These are phyloP conservation scores for Ganaspis sp. DNA, from an alignment of 1,140 invertebrate genomes.

Conservation along the genomic window DNA sequence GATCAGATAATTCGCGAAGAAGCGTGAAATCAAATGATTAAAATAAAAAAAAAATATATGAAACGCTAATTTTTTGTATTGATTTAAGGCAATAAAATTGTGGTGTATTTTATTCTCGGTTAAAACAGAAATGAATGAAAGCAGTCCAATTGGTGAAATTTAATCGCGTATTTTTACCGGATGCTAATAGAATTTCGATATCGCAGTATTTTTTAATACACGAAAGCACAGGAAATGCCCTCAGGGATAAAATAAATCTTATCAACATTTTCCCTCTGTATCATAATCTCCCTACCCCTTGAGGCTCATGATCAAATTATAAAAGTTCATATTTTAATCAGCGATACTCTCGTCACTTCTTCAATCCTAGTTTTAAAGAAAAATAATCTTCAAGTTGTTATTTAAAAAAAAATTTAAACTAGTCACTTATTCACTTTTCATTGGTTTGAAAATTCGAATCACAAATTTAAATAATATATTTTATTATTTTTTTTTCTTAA, in stretches of 20 bases:
- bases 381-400: not conserved
- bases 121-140: not conserved
- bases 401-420: too few species aligned
- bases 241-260: not conserved
- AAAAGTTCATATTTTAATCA: not conserved
- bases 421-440: too few species aligned
- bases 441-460: too few species aligned
- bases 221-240: not conserved
- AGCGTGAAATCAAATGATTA: too few species aligned
- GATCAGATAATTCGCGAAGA: too few species aligned
- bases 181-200: constrained; percentile 8
- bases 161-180: not conserved
- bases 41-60: not conserved
- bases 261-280: constrained; percentile 16
- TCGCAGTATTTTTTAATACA: not conserved
- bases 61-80: not conserved
- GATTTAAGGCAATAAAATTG: not conserved
- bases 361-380: not conserved
- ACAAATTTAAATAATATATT: too few species aligned
- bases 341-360: not conserved
- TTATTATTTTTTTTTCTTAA: too few species aligned
- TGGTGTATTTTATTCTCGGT: not conserved
- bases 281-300: constrained; percentile 19
- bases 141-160: not conserved
- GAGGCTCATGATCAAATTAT: constrained; percentile 1